phyloP scores from a whole-genome alignment of 2,113 vertebrate species.

The Rhipidura dahli region DNA sequence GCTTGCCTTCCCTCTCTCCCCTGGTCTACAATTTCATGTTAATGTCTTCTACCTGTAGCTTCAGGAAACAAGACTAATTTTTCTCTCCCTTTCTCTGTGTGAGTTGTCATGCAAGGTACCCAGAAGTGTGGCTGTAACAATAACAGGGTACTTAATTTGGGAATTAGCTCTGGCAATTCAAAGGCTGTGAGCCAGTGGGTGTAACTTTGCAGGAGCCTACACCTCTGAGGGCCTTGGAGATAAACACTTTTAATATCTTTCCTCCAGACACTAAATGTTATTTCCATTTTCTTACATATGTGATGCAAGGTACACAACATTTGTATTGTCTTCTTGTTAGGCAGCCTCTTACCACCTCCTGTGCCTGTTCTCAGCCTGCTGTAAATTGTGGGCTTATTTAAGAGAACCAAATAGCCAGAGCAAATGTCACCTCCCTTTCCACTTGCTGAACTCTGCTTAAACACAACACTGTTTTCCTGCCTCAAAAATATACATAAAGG shows the following conservation, averaged over 20 bases:
- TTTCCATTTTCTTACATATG: not conserved
- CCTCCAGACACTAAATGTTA: not conserved
- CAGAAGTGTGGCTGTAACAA: not conserved
- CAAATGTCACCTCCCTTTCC: not conserved
- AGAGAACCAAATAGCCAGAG: not conserved
- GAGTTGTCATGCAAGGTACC: not conserved
- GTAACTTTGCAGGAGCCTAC: not conserved
- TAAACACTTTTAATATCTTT: not conserved
- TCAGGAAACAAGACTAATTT: not conserved
- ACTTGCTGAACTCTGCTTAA: slow-evolving; percentile 11
- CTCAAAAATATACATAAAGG: slow-evolving; percentile 48
- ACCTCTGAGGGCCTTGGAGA: not conserved
- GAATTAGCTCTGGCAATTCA: not conserved
- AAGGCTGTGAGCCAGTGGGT: not conserved
- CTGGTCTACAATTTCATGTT: not conserved
- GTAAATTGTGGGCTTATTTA: not conserved
- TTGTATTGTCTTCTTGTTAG: not conserved
- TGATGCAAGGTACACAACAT: not conserved
- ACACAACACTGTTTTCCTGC: slow-evolving; percentile 6
- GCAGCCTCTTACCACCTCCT: not conserved
- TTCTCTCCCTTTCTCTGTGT: not conserved
- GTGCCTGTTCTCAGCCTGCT: not conserved
- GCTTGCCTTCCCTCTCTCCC: not conserved
- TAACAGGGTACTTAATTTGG: not conserved
- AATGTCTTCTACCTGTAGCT: not conserved